Base-by-base conservation (phyloP, 2,113 vertebrate genomes). In the Rattus rattus region DNA sequence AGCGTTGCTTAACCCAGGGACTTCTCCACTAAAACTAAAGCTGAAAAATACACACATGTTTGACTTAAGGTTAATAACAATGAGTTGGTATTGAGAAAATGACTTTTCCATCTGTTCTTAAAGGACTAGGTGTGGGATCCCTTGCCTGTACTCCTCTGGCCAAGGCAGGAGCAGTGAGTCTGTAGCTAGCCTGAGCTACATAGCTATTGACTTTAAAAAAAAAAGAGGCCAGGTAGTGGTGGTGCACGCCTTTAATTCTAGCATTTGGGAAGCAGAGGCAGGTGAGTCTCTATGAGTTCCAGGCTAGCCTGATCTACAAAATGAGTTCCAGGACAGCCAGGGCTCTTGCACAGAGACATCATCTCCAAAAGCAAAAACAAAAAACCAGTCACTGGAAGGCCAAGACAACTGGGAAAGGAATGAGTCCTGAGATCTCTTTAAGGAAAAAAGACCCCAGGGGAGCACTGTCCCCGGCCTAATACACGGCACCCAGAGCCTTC, bases 1-100 rank as follows among this genome's bases (percentile, higher is more conserved):
- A 93, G 89, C 16, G 87, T 47, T 61, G 30, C 22, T 89, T 85
- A 54, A 86, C 36, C 17, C 24, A 87, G 28, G 54, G 87, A 94
- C 28, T 94, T 90, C 33, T 97, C 54, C 91, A 93, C 43, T 69
- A 63, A 97, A 93, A 76, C 28, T 73, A 86, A 88, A 91, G 16
- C 67, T 79, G 86, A 70, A 90, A 92, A 63, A 81, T 11, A 69
- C 3, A 85, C 84, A 69, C 3, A 85, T 88, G 28, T 63, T 87
- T 83, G 85, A 83, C 72, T 73, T 92, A 90, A 94, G 65, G 92
- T 90, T 92, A 91, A 86, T 10, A 93, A 24, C 80, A 79, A 90
- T 88, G 49, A 95, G 17, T 70, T 96, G 56, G 43, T 91, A 24
- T 84, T 76, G 5, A 54, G 56, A 95, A 47, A 86, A 76, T 70